Evolutionary conservation across 2,797 vertebrate genomes (phyloP), one percentile per base, ranked within the genome.

Genomic region (Sarcophilus harrisii): DNA sequence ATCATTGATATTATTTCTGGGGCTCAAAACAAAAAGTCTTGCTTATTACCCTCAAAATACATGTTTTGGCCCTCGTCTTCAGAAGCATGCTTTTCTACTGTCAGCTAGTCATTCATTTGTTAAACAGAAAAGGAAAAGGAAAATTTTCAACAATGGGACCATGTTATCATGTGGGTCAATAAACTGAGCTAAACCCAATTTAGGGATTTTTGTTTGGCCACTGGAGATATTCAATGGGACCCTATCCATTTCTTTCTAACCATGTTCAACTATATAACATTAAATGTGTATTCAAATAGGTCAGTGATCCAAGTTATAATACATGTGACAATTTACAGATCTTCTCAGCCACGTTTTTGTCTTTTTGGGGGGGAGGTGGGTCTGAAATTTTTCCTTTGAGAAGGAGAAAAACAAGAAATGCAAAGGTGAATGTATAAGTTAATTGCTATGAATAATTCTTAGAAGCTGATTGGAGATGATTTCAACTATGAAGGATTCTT

Each of bases 11-110:
- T 21, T 58, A 58, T 18, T 66, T 38, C 10, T 91, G 91, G 57
- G 30, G 94, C n/a, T 52, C 58, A 89, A 49, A 58, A 59, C 93
- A 58, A 57, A 58, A 96, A 96, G 92, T 90, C 58, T 52, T 8
- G 52, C 92, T 90, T 57, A 95, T 94, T 95, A 93, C 62, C 90
- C 49, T 92, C 95, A 97, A 94, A 90, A 95, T 93, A 95, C 54
- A 54, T 4, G 57, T 38, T 49, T 45, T 0, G 0, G 45, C 94
- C 96, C 87, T 92, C 8, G 9, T 89, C 66, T 73, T 91, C 32
- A 4, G 52, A 57, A 90, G 90, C 28, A 59, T 59, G 54, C 0
- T 10, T 49, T 90, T 87, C 49, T 8, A 81, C 57, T 59, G 81
- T 58, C n/a, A 91, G 38, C 58, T 54, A 11, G 45, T 58, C n/a